Evolutionary conservation across 2,113 vertebrate species (phyloP), one percentile per base, ranked within the genome.

Genomic region (Psilopsiagon aurifrons): DNA sequence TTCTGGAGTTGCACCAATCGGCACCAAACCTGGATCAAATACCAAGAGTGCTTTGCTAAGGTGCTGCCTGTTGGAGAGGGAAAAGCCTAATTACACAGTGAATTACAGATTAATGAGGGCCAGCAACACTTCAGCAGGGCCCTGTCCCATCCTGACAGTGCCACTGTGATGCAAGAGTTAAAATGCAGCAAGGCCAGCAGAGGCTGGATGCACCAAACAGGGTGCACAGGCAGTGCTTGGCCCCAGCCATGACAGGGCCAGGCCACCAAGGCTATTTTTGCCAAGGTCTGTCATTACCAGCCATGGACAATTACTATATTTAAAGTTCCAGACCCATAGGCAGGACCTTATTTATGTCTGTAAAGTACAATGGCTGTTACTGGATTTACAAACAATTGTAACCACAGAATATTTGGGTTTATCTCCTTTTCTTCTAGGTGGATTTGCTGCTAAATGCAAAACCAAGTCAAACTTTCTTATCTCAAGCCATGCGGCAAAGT

Each of bases 221-320:
- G 51, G 8, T 57, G 29, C 66, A 10, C 18, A 57, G 70, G 29
- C 57, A 2, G 1, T 20, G 55, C 15, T 47, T 14, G 35, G 46
- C n/a, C 46, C 60, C 3, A 0, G n/a, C 63, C 35, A 44, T 79
- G 70, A 89, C 20, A 59, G 9, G n/a, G 81, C 78, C 96, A 85
- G 77, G 54, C 86, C 97, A 94, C 60, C 39, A 11, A 82, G 81
- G 97, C 93, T 97, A 97, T 98, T 98, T 98, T 97, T 98, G 97
- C 96, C 90, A 15, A 22, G 71, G 70, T 79, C 94, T 97, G 94
- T 93, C 93, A 96, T 96, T 97, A 94, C 97, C 86, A 96, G 92
- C 82, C 87, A 67, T 0, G 44, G 79, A 44, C 80, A 97, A 97
- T 83, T 33, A 80, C 96, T 97, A 94, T 89, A 97, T 95, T 97